phyloP scores from a whole-genome alignment of 2,888 invertebrate genomes.

The Podabrus alpinus region DNA sequence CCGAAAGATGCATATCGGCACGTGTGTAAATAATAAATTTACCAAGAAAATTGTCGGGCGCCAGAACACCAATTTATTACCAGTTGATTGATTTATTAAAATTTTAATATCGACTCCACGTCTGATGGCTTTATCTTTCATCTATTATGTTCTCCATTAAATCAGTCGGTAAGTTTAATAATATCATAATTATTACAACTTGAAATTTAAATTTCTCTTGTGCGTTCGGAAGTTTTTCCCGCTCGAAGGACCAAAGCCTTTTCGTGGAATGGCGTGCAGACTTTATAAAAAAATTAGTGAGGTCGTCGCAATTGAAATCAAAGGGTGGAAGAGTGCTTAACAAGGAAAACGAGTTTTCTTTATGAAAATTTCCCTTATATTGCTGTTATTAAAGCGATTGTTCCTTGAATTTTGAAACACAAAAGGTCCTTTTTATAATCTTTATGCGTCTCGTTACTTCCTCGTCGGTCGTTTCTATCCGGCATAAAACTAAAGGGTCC shows the following conservation, averaged over 20 bases:
- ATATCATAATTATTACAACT: too few relatives aligned
- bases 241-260: background rate
- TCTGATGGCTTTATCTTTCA: slow-evolving; percentile 2
- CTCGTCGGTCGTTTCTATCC: slow-evolving; percentile 6
- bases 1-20: slow-evolving; percentile 1
- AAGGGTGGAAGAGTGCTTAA: background rate
- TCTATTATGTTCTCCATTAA: slow-evolving; percentile 13
- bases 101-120: background rate
- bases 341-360: background rate
- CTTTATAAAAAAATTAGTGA: too few relatives aligned
- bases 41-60: slow-evolving; percentile 3
- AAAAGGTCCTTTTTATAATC: background rate
- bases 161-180: background rate
- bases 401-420: background rate
- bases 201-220: too few relatives aligned
- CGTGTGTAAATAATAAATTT: slow-evolving; percentile 10
- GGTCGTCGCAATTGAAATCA: background rate
- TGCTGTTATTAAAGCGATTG: background rate
- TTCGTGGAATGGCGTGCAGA: too few relatives aligned
- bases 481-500: slow-evolving; percentile 12
- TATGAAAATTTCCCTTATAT: background rate
- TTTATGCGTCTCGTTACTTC: slow-evolving; percentile 6
- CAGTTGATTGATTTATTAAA: slow-evolving; percentile 11
- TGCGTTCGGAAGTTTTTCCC: background rate
- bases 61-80: slow-evolving; percentile 12